A percentile compares a stretch with the other conserved stretches of the same genome.
Conservation (phyloP, 2,797 vertebrate genomes). For the Lagodon rhomboides region DNA sequence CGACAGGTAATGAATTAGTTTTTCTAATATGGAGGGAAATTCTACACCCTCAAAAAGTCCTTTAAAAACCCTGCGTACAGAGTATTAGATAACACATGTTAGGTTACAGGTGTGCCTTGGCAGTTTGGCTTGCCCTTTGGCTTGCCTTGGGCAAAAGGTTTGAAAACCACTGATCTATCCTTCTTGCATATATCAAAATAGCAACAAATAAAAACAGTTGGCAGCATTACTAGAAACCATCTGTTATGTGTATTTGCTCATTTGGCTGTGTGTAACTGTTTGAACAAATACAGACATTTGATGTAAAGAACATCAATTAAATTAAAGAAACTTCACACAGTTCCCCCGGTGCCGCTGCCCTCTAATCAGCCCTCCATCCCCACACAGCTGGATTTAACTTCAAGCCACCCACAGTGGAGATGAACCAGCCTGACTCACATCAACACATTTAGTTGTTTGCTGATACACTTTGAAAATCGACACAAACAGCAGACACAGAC, state of each 20-base stretch:
- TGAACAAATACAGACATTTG: neutral
- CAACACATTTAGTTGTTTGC: constrained; percentile 5
- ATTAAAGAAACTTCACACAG: neutral
- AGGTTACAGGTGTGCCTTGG: no score
- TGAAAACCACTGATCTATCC: no score
- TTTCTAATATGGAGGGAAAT: no score
- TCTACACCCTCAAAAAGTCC: no score
- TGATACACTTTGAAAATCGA: neutral
- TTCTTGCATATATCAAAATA: neutral
- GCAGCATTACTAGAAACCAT: neutral
- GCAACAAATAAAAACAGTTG: neutral
- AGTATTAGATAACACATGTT: no score
- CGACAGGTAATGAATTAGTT: no score
- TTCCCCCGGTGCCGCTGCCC: neutral
- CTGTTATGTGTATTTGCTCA: neutral
- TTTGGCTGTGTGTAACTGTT: neutral
- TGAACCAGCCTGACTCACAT: neutral
- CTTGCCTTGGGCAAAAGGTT: no score
- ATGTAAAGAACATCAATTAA: neutral
- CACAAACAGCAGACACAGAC: constrained; percentile 24
- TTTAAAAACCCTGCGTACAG: no score
- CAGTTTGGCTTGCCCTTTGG: no score
- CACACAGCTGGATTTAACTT: neutral
- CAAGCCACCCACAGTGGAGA: neutral
- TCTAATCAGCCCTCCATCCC: neutral